Base-by-base conservation (phyloP, 2,113 vertebrate species). In the Pseudopodoces humilis region DNA sequence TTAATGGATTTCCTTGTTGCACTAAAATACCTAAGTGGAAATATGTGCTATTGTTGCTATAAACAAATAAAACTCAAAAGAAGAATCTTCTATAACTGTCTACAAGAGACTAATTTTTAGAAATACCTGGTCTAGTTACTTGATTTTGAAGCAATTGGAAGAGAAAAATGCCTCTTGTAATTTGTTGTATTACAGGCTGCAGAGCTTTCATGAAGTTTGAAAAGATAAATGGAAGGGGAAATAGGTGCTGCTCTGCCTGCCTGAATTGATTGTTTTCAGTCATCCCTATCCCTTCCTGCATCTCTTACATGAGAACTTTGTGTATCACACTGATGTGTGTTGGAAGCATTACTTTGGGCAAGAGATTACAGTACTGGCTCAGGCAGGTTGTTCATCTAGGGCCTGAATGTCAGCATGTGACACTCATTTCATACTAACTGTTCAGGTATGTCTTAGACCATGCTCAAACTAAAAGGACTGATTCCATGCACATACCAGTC, bases 51-150 rank as follows among this genome's bases (percentile, higher is more conserved):
- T 37, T 83, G 76, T 95, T 92, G 27, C 52, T 91, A 43, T 93
- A 86, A 92, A 88, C 41, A 93, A 97, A 96, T 97, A 95, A 97
- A 96, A 56, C 35, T 88, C 28, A 15, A 44, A 93, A 85, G 41
- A 92, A 83, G 72, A 79, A 76, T 92, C 80, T 96, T 92, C 76
- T 75, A 1, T 71, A 71, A 55, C 43, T 92, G 78, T 65, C 59
- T 85, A 0, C 30, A 67, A 41, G 60, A 88, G 79, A 78, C 23
- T 95, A 0, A 7, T 90, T 82, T 95, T 88, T 92, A 53, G 13
- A 85, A 44, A 6, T 50, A 62, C 4, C 24, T 76, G 11, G 7
- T 78, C 22, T 50, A 33, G 15, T 81, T 86, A 49, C 8, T 53
- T 64, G 41, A 15, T 85, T 56, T 80, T 24, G 11, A 69, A 68